A percentile compares a stretch with the other conserved stretches of the same genome.
These are phyloP conservation scores for Manis javanica DNA, from an alignment of 2,797 vertebrate genomes.

Conservation along the genomic window DNA sequence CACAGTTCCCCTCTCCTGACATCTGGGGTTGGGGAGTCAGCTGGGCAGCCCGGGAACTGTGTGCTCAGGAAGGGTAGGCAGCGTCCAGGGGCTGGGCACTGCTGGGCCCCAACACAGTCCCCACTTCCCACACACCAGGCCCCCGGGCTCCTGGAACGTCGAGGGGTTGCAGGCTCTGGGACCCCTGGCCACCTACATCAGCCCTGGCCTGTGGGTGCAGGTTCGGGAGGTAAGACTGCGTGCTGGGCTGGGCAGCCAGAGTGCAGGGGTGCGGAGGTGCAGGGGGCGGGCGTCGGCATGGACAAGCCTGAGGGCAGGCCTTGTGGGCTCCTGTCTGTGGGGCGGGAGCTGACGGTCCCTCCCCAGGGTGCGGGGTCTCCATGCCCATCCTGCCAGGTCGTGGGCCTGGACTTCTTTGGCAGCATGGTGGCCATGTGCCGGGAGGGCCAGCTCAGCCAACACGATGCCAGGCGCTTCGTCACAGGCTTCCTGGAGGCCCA, in stretches of 20 bases:
- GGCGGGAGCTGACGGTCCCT: background rate
- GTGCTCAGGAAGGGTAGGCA: background rate
- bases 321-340: background rate
- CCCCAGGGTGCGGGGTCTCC: background rate
- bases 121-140: conserved; percentile 62
- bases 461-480: conserved; percentile 60
- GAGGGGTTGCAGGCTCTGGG: conserved; percentile 74
- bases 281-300: too few species aligned
- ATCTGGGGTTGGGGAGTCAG: background rate
- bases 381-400: conserved; percentile 69
- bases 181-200: conserved; percentile 73
- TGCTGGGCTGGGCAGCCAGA: rapidly evolving
- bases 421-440: background rate
- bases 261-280: too few species aligned
- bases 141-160: conserved; percentile 79
- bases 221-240: conserved; percentile 78
- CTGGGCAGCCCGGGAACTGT: background rate
- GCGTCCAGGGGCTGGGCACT: background rate
- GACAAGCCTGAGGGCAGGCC: background rate
- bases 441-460: conserved; percentile 49
- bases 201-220: conserved; percentile 69
- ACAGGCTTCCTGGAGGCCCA: conserved; percentile 44
- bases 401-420: conserved; percentile 71
- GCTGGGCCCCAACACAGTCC: background rate
- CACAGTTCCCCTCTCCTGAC: background rate